Evolutionary conservation across 1,140 invertebrate species (phyloP).

Genomic region (Habropoda laboriosa): DNA sequence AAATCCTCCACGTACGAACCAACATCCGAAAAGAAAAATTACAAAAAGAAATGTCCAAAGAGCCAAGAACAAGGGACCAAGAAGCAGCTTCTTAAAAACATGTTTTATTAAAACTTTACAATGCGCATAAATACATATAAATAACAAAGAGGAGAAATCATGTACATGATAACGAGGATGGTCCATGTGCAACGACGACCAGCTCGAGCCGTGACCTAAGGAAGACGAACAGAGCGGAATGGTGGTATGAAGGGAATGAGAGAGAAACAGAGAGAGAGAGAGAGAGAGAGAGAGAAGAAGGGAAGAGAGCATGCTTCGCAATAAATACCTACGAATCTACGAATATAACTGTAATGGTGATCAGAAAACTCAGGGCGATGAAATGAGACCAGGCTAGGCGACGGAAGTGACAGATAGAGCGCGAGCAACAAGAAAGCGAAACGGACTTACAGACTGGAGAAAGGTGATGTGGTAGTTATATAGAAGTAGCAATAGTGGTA

Average conservation of each 20-base stretch:
- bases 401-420: constrained; percentile 10
- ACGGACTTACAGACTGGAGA: not conserved
- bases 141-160: constrained; percentile 74
- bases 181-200: constrained; percentile 23
- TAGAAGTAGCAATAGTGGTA: no score
- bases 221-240: no score
- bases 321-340: constrained; percentile 76
- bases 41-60: no score
- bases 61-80: no score
- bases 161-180: constrained; percentile 53
- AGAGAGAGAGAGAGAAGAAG: no score
- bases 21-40: no score
- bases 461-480: no score
- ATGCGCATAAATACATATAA: constrained; percentile 60
- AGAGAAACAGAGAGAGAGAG: no score
- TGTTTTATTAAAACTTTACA: constrained; percentile 65
- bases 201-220: not conserved
- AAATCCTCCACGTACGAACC: no score
- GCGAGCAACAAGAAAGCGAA: constrained; percentile 47
- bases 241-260: no score
- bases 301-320: constrained; percentile 56
- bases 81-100: constrained; percentile 46
- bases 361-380: constrained; percentile 30
- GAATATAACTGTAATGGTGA: constrained; percentile 44
- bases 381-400: constrained; percentile 37